Evolutionary conservation across 2,797 vertebrate genomes (phyloP), one percentile per base, ranked within the genome.

Genomic region (Ctenopoma multispine): DNA sequence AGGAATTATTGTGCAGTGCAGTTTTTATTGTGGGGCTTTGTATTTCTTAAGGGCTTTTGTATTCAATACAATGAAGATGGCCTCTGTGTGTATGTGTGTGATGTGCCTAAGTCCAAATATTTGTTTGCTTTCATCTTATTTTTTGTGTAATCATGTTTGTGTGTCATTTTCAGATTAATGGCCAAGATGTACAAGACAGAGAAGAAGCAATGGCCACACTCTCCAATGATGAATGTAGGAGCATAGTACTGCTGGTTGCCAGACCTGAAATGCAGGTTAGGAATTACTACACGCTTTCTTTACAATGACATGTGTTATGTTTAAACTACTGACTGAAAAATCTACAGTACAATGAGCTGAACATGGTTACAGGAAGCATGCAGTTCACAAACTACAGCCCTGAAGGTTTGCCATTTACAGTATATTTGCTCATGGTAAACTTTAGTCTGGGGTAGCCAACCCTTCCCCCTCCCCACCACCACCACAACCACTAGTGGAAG

Each of bases 191-290:
- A 75, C 96, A 96, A 90, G 96, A 98, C 84, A 90, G 95, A 75
- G 95, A 96, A 83, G 97, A 96, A 69, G 97, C 97, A 0, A 96
- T 99, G 92, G 96, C 96, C 0, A 86, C 94, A 55, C 96, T 99
- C 71, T 96, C 96, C 71, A 96, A 87, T 0, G 96, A 98, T 9
- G 96, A 96, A 85, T 95, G 95, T 73, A 95, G 92, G 89, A 97
- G 92, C 85, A 96, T 98, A 44, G 75, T 97, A 48, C 91, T 99
- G 80, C 94, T 99, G 56, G 96, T 99, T 0, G 96, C 95, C 46
- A 94, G 97, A 87, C 97, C 97, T 0, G 97, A 98, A 87, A 90
- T 96, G 65, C 97, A 97, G 96, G 97, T 98, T 80, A 92, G 94
- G 79, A 49, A 62, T 27, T 0, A 50, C 17, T 29, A 61, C 13